Evolutionary conservation across 2,113 vertebrate species (phyloP).

Genomic region (Aphelocoma coerulescens): DNA sequence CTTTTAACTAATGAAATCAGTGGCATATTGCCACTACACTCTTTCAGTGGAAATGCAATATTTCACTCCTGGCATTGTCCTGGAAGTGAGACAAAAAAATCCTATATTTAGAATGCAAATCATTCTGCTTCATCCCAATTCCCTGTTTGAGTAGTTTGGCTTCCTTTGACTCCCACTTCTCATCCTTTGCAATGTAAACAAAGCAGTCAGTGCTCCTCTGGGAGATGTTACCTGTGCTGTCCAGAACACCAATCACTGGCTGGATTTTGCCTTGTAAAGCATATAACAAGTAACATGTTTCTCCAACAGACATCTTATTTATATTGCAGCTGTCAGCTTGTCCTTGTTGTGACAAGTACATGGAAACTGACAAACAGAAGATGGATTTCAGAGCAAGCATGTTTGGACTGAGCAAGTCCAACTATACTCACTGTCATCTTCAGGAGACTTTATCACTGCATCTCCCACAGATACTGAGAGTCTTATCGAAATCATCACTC

Average conservation of each 20-base stretch:
- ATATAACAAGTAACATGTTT: not conserved
- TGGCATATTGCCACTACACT: not conserved
- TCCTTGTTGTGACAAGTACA: not conserved
- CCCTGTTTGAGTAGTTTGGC: not conserved
- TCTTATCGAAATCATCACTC: not conserved
- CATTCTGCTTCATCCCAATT: not conserved
- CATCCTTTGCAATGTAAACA: not conserved
- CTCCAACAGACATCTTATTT: not conserved
- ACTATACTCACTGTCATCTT: not conserved
- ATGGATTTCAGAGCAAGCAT: not conserved
- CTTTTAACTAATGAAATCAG: not conserved
- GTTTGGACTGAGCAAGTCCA: not conserved
- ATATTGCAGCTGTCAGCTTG: not conserved
- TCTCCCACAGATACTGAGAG: not conserved
- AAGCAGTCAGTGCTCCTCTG: not conserved
- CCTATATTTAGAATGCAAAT: not conserved
- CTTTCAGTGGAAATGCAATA: not conserved
- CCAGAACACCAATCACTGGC: not conserved
- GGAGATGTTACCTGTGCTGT: not conserved
- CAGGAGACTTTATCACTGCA: not conserved
- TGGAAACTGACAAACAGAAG: not conserved
- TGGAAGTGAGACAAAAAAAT: not conserved
- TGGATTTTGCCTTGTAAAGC: not conserved
- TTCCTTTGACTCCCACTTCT: not conserved
- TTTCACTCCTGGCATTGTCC: not conserved